These are phyloP conservation scores for Delichon dasypus DNA, from an alignment of 2,797 vertebrate genomes.

Conservation along the genomic window DNA sequence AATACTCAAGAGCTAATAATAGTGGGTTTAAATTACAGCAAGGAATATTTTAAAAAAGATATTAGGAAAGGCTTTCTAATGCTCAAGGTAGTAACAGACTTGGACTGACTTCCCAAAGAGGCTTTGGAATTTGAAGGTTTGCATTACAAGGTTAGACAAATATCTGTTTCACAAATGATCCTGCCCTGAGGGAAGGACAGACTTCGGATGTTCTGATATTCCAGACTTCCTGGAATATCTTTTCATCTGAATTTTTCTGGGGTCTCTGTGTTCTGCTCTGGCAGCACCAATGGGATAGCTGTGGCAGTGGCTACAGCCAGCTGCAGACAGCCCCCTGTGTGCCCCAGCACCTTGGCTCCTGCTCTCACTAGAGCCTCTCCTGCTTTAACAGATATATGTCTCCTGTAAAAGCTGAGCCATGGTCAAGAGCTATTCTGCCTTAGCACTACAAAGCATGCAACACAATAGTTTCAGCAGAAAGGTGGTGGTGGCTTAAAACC, in stretches of 20 bases:
- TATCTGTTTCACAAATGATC: not conserved
- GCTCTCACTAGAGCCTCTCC: not conserved
- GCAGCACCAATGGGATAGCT: not conserved
- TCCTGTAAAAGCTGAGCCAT: not conserved
- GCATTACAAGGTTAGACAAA: not conserved
- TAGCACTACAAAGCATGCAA: not conserved
- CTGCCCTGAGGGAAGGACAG: not conserved
- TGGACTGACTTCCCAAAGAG: not conserved
- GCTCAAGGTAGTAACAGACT: not conserved
- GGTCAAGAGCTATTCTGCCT: not conserved
- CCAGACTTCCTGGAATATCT: not conserved
- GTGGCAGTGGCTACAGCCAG: not conserved
- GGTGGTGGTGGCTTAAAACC: not conserved
- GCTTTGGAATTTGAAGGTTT: not conserved
- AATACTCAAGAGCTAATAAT: slow-evolving; percentile 1
- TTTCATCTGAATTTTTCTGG: not conserved
- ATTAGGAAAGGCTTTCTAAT: not conserved
- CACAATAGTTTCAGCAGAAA: not conserved
- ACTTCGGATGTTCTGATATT: too few species aligned
- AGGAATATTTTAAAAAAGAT: not conserved
- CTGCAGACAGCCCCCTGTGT: rapidly evolving
- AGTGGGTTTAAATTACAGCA: slow-evolving; percentile 5
- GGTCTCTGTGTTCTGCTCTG: not conserved
- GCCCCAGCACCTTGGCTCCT: rapidly evolving
- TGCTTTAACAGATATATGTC: not conserved